A percentile compares a stretch with the other conserved stretches of the same genome.
phyloP scores from a whole-genome alignment of 2,888 invertebrate genomes.

The Polymixis flavicincta region DNA sequence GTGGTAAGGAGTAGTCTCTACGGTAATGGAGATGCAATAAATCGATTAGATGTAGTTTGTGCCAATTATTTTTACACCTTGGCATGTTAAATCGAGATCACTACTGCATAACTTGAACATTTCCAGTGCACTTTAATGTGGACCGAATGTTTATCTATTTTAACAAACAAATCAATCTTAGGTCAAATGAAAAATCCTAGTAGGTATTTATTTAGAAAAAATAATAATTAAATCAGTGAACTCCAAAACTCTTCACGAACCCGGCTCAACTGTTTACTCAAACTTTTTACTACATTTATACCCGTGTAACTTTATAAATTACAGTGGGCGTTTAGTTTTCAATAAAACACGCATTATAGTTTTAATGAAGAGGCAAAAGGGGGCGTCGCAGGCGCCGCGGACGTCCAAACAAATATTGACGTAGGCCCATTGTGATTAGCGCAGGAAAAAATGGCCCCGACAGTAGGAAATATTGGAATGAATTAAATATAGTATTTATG shows the following conservation, averaged over 20 bases:
- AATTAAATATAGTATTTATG: conserved; percentile 12
- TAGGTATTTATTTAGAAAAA: conserved; percentile 3
- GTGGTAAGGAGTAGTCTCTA: background rate
- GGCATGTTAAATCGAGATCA: background rate
- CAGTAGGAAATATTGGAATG: conserved; percentile 20
- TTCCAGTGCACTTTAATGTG: background rate
- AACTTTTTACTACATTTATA: conserved; percentile 28
- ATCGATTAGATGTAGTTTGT: conserved; percentile 23
- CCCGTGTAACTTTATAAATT: conserved; percentile 61
- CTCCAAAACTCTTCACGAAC: background rate
- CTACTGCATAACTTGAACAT: background rate
- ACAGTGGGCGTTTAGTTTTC: conserved; percentile 77
- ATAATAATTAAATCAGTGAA: background rate
- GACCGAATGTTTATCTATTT: background rate
- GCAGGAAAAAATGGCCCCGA: conserved; percentile 42
- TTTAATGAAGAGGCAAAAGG: conserved; percentile 80
- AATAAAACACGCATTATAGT: conserved; percentile 78
- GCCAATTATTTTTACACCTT: background rate
- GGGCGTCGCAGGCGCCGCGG: conserved; percentile 72
- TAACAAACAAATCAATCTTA: background rate
- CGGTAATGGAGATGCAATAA: conserved; percentile 31
- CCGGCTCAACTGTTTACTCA: conserved; percentile 8
- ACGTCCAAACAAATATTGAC: conserved; percentile 63
- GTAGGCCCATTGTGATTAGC: conserved; percentile 57
- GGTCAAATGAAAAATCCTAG: background rate